Evolutionary conservation across 2,113 vertebrate genomes (phyloP), one percentile per base, ranked within the genome.

Genomic region (Erpornis zantholeuca): DNA sequence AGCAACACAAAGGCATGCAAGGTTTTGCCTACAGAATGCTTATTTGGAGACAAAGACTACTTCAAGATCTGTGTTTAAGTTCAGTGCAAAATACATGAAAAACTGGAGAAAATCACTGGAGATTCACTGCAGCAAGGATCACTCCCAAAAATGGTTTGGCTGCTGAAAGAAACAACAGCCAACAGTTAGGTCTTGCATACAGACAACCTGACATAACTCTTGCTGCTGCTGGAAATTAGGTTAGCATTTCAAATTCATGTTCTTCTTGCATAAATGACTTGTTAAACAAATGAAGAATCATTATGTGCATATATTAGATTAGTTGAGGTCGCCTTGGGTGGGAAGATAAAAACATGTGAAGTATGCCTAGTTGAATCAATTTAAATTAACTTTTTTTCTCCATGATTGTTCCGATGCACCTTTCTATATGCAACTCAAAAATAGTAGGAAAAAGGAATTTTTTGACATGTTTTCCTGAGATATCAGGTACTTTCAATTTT

Each of bases 271-370:
- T 65, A 94, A 90, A 86, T 81, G n/a, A 59, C 61, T 77, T 82
- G 71, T 80, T 92, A 95, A 82, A 88, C 66, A 91, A 94, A 95
- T 38, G 27, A 95, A 73, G 73, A 94, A 69, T 63, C 61, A 73
- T 86, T 85, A 85, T 28, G 31, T 81, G 85, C 59, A 88, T 91
- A 68, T 28, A 89, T 91, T 88, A 86, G 36, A 95, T 95, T 83
- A 80, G 50, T 2, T 90, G 63, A 77, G 50, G 70, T 88, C 15
- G 56, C 59, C 50, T 73, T 86, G 71, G 47, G 45, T 91, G 63
- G 50, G 35, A 90, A 77, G 66, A 86, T 86, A 77, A 82, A 90
- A 92, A 75, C 9, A 57, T 3, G 52, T 63, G 38, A 96, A 91
- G 35, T 54, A 85, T 47, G 14, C 19, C 33, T 77, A 70, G 23